Evolutionary conservation across 2,888 invertebrate species (phyloP).

Genomic region (Euplexia lucipara): DNA sequence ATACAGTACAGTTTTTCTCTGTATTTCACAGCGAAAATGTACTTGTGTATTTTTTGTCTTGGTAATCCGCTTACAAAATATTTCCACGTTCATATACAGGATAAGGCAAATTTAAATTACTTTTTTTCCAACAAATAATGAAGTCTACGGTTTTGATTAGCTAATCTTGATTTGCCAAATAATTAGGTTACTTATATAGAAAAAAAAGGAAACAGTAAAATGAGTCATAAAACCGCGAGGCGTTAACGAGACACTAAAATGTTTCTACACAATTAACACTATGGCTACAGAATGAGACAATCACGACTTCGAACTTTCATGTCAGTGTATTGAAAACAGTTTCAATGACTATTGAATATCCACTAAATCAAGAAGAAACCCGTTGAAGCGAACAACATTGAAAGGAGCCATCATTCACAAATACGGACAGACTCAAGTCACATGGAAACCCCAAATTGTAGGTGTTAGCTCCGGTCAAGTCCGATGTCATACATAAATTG

Average conservation of each 20-base stretch:
- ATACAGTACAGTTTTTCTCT: no score
- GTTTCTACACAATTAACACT: conserved; percentile 28
- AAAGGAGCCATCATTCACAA: conserved; percentile 22
- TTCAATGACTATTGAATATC: conserved; percentile 27
- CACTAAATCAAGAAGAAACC: conserved; percentile 11
- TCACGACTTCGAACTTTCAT: conserved; percentile 42
- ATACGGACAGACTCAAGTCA: conserved; percentile 39
- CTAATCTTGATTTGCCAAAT: conserved; percentile 16
- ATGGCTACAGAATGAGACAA: conserved; percentile 13
- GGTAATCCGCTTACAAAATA: conserved; percentile 1
- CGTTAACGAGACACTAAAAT: conserved; percentile 5
- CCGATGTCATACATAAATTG: conserved; percentile 48
- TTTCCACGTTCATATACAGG: conserved; percentile 9
- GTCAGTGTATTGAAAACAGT: conserved; percentile 8
- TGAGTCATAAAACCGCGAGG: conserved; percentile 11
- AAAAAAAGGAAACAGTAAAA: conserved; percentile 13
- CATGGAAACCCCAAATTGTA: conserved; percentile 39
- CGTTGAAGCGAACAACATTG: conserved; percentile 18
- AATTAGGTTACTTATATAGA: conserved; percentile 14
- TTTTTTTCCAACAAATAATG: conserved; percentile 1
- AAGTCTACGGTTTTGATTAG: conserved; percentile 12
- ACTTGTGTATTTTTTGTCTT: background rate
- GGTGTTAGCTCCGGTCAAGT: conserved; percentile 45
- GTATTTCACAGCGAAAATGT: no score
- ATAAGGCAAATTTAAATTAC: conserved; percentile 10